These are phyloP conservation scores for Drosophila funebris DNA, from an alignment of 1,140 invertebrate species.

Conservation along the genomic window DNA sequence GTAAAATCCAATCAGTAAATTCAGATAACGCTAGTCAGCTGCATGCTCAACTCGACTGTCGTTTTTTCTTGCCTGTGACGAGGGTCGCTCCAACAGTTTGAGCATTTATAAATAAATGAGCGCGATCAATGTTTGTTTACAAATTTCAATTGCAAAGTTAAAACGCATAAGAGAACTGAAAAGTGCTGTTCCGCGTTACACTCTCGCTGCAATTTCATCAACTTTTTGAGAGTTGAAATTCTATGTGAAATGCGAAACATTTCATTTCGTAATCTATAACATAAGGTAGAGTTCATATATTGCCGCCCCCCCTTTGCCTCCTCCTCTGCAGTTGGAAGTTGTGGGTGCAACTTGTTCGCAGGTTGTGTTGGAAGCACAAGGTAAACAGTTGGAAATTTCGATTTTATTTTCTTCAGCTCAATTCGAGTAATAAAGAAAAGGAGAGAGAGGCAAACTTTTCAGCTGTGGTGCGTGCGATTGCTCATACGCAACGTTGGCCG, in stretches of 20 bases:
- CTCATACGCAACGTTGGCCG: constrained; percentile 62
- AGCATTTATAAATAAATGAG: neutral
- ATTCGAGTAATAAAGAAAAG: constrained; percentile 28
- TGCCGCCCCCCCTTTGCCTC: neutral
- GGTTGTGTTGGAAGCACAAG: constrained; percentile 27
- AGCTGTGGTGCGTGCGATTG: constrained; percentile 50
- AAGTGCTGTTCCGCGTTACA: neutral
- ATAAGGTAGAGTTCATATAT: neutral
- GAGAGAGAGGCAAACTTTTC: constrained; percentile 15
- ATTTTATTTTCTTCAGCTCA: constrained; percentile 41
- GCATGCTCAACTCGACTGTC: constrained; percentile 26
- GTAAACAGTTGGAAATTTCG: constrained; percentile 64
- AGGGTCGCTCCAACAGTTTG: constrained; percentile 2
- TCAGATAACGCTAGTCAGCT: neutral
- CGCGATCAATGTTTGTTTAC: neutral
- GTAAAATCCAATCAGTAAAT: constrained; percentile 67
- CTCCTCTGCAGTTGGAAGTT: too few species aligned
- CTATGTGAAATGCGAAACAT: neutral
- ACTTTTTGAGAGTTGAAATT: neutral
- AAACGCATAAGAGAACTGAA: too few species aligned
- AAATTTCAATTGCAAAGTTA: constrained; percentile 7
- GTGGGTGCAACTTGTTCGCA: neutral
- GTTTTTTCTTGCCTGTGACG: constrained; percentile 25
- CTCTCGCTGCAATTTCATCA: neutral
- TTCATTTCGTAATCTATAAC: neutral